These are phyloP conservation scores for Glossosoma conforme DNA, from an alignment of 1,140 invertebrate genomes.

Conservation along the genomic window DNA sequence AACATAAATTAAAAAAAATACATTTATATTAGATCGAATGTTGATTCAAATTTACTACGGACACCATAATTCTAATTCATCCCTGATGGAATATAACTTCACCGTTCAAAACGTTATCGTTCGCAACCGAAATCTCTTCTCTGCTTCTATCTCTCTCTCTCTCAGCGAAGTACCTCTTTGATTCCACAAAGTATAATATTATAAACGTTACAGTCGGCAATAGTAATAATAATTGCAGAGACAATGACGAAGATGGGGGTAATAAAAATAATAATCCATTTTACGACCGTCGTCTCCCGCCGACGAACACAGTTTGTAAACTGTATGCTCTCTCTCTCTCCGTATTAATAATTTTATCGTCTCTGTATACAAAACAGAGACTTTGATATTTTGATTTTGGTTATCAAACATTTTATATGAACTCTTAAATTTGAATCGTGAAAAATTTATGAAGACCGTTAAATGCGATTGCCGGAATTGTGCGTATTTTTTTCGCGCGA, in stretches of 20 bases:
- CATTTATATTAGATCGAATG: too few species aligned
- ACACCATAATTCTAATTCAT: too few species aligned
- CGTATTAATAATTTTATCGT: too few species aligned
- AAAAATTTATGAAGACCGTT: not conserved
- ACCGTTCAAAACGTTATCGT: constrained; percentile 18
- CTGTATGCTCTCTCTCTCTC: too few species aligned
- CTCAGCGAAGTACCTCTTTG: constrained; percentile 1
- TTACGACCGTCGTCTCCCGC: constrained; percentile 1
- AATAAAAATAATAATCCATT: constrained; percentile 24
- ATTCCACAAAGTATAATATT: constrained; percentile 17
- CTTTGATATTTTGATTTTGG: too few species aligned
- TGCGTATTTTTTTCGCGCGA: too few species aligned
- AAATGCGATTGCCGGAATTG: too few species aligned
- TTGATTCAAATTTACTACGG: too few species aligned
- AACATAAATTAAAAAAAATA: too few species aligned
- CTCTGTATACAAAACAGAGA: too few species aligned
- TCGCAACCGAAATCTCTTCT: constrained; percentile 13
- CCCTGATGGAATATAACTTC: constrained; percentile 15
- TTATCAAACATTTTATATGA: not conserved
- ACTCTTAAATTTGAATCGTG: not conserved
- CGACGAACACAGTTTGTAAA: not conserved
- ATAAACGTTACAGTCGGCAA: constrained; percentile 20
- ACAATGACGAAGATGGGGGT: constrained; percentile 16
- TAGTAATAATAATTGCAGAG: constrained; percentile 22
- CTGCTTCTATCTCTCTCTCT: not conserved